Percentiles rank a stretch among this genome's conserved stretches.
Conservation (phyloP, 2,888 invertebrate genomes). For the Tipula vernalis region DNA sequence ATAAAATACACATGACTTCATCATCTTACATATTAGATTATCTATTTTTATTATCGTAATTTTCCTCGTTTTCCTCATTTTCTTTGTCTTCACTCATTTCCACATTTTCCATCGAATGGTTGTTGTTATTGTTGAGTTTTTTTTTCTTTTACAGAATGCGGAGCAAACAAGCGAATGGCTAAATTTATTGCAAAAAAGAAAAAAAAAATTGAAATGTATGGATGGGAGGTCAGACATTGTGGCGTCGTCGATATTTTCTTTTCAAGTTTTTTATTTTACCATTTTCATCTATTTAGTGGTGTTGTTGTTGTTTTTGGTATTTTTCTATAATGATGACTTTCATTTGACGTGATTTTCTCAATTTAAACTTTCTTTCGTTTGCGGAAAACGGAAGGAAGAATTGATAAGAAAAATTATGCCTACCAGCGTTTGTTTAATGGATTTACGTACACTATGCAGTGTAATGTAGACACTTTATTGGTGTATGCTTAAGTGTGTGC, state of each 20-base stretch:
- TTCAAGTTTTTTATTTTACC: neutral
- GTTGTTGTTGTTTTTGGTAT: neutral
- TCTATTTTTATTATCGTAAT: neutral
- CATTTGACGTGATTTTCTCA: neutral
- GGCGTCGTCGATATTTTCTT: neutral
- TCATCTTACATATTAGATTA: slow-evolving; percentile 4
- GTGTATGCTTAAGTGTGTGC: neutral
- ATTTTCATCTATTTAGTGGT: neutral
- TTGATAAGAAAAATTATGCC: neutral
- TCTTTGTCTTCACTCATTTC: neutral
- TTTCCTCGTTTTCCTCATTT: neutral
- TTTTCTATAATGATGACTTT: neutral
- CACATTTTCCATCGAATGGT: neutral
- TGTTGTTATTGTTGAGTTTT: neutral
- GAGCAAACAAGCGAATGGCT: neutral
- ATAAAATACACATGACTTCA: neutral
- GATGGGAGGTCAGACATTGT: neutral
- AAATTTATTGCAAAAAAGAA: neutral
- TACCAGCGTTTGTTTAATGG: neutral
- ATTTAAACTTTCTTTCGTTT: neutral
- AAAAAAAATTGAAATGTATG: neutral
- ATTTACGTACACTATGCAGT: neutral
- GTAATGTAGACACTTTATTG: too few species aligned
- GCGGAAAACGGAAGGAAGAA: neutral
- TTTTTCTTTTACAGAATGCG: neutral